These are phyloP conservation scores for Drosophila ohnishii DNA, from an alignment of 1,140 invertebrate genomes.

Conservation along the genomic window DNA sequence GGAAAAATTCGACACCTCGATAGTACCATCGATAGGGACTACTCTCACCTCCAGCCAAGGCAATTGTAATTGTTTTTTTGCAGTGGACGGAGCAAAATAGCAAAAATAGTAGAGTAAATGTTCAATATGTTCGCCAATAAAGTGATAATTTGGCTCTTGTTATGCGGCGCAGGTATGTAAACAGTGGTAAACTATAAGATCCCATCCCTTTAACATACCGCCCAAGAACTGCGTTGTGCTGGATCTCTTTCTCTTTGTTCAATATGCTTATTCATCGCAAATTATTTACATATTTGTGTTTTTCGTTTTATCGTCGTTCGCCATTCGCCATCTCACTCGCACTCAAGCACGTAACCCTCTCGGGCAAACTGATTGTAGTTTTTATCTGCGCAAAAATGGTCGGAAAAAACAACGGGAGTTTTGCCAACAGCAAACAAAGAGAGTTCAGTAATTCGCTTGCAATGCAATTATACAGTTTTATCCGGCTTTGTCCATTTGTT, in stretches of 20 bases:
- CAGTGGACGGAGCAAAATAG: conserved; percentile 14
- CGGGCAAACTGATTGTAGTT: conserved; percentile 16
- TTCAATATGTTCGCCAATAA: conserved; percentile 60
- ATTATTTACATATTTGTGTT: conserved; percentile 64
- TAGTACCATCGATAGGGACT: no score
- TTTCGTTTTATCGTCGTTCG: conserved; percentile 32
- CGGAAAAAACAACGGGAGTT: conserved; percentile 14
- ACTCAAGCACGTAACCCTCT: conserved; percentile 56
- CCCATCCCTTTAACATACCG: not conserved
- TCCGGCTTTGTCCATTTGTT: not conserved
- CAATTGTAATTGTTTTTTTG: conserved; percentile 10
- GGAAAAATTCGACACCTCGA: no score
- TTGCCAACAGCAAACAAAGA: conserved; percentile 31
- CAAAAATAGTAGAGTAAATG: conserved; percentile 1
- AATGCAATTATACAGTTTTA: conserved; percentile 14
- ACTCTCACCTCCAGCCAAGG: no score
- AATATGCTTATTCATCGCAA: conserved; percentile 68
- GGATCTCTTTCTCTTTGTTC: conserved; percentile 71
- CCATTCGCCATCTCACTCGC: conserved; percentile 44
- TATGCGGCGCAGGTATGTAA: conserved; percentile 62
- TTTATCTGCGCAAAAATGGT: conserved; percentile 15
- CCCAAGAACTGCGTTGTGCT: conserved; percentile 33
- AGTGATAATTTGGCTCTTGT: conserved; percentile 54
- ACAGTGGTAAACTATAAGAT: conserved; percentile 5
- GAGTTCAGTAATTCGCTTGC: conserved; percentile 2